These are phyloP conservation scores for Ophioninae sp. DNA, from an alignment of 2,888 invertebrate genomes.

Conservation along the genomic window DNA sequence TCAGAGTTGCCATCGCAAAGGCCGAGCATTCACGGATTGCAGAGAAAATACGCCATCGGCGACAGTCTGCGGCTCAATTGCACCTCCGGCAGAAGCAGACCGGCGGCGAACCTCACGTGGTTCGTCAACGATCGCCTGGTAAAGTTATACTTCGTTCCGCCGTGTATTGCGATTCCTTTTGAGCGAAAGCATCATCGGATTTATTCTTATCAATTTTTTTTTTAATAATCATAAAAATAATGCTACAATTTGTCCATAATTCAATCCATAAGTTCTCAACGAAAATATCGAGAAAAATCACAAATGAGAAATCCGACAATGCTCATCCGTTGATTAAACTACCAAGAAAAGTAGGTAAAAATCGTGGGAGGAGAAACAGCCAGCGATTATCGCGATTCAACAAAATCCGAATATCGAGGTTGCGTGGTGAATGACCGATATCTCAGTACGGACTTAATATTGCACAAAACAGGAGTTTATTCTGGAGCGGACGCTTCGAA, in stretches of 20 bases:
- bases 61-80: constrained; percentile 76
- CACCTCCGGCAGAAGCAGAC: constrained; percentile 76
- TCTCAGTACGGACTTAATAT: neutral
- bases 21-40: constrained; percentile 77
- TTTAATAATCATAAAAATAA: neutral
- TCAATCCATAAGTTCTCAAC: neutral
- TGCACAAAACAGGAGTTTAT: neutral
- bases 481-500: neutral
- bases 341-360: neutral
- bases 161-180: neutral
- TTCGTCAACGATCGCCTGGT: constrained; percentile 79
- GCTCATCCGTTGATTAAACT: neutral
- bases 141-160: constrained; percentile 25
- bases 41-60: constrained; percentile 76
- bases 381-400: neutral
- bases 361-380: neutral
- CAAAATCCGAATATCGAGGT: too few species aligned
- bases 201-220: neutral
- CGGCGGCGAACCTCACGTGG: constrained; percentile 79
- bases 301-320: neutral
- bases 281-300: neutral
- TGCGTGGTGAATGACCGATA: too few species aligned
- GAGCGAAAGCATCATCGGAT: neutral
- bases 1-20: constrained; percentile 76
- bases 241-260: neutral